Base-by-base conservation (phyloP, 2,888 invertebrate species). In the Onthophagus sagittarius region DNA sequence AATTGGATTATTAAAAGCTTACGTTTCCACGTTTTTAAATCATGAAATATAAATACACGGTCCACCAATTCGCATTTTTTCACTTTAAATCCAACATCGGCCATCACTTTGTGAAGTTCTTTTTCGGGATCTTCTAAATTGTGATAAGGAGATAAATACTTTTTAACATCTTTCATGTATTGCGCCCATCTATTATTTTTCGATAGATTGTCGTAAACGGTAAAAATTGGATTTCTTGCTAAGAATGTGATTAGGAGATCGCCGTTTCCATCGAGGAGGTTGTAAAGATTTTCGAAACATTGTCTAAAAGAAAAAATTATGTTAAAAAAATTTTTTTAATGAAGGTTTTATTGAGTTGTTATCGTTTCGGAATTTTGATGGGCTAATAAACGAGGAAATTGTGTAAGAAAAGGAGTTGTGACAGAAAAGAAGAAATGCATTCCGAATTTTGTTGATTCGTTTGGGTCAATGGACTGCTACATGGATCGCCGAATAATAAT, bases 111-210 rank as follows among this genome's bases (percentile, higher is more conserved):
- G 23, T 86, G 86, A 31, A 92, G 85, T 73, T 88, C 87, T 9
- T 87, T 86, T 69, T 88, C 88, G 0, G 92, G 90, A 79, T 91
- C 86, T 74, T 86, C 80, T 71, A 88, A 88, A 70, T 90, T 85
- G 76, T 93, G 92, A 78, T 92, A 91, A 0, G 91, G 90, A 0
- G 93, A 91, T 13, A 93, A 88, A 81, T 87, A 93, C 73, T 89
- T 88, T 72, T 88, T 86, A 31, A 73, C 88, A 80, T 93, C 90
- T 80, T 87, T 85, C 87, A 93, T 90, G 82, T 92, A 93, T 0
- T 82, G 79, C 31, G 86, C 83, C 91, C 93, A 94, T 79, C 79
- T 82, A 0, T 86, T 83, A 71, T 86, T 86, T 71, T 85, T 83
- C 0, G 90, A 86, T 75, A 94, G 83, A n/a, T 85, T 86, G 67